Evolutionary conservation across 2,888 invertebrate species (phyloP), one percentile per base, ranked within the genome.

Genomic region (Volucella bombylans): DNA sequence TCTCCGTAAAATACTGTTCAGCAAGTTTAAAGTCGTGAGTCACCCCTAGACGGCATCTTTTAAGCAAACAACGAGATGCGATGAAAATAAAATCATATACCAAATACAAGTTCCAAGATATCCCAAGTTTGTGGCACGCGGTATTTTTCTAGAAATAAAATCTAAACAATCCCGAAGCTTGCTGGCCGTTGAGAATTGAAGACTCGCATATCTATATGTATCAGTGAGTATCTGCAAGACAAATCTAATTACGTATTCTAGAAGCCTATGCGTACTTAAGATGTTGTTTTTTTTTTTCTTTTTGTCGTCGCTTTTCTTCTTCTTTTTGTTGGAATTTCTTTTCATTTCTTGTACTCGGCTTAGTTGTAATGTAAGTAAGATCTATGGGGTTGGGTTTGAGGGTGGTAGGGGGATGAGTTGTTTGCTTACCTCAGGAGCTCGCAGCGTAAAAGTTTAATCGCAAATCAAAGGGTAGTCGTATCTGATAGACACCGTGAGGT

Each of bases 381-480:
- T 4, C 14, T 15, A 14, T 2, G 65, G 12, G 39, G 64, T 49
- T 23, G 18, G 18, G 18, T 2, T 23, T 23, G 18, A 2, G 3
- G 50, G 6, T 67, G 11, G 8, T n/a, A 23, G 0, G 31, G 68
- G 45, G 61, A 72, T 62, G 52, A 54, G 59, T 62, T 69, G 62
- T 71, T 77, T 31, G 12, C 39, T 31, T 68, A 50, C 64, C 47
- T 43, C 65, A 14, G 45, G 47, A 15, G 49, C 57, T 72, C 50
- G 50, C 50, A 64, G 55, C 73, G 59, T 82, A 78, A 67, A 80
- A 85, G 69, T 85, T 85, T 80, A 85, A 85, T 85, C 80, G 76
- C 83, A 85, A 85, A 80, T 85, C 83, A 85, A 80, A 85, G 80
- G 80, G 80, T 80, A 80, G 74, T 71, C 78, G 69, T 64, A 81